A percentile compares a stretch with the other conserved stretches of the same genome.
These are phyloP conservation scores for Pandemis cinnamomeana DNA, from an alignment of 2,888 invertebrate species.

Conservation along the genomic window DNA sequence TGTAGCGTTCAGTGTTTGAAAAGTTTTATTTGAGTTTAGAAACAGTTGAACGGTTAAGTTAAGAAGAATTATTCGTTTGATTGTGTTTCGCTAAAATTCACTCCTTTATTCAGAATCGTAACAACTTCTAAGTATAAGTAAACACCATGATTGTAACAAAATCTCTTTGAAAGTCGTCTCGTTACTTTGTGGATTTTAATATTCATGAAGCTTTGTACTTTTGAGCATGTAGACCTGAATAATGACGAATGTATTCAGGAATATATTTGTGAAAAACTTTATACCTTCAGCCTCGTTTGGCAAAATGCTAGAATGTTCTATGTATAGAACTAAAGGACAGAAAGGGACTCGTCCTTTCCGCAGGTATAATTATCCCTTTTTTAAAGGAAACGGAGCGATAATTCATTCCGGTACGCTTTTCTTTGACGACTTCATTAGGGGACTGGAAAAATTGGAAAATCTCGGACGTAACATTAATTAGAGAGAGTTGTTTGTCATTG, in stretches of 20 bases:
- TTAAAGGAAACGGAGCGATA: slow-evolving; percentile 12
- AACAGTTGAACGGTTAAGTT: neutral
- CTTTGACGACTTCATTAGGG: slow-evolving; percentile 25
- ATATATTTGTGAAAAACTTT: neutral
- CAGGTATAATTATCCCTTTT: slow-evolving; percentile 32
- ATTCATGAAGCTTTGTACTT: no score
- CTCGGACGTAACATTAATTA: slow-evolving; percentile 18
- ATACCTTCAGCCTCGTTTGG: neutral
- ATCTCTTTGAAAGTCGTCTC: no score
- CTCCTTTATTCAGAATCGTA: neutral
- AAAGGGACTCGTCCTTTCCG: slow-evolving; percentile 1
- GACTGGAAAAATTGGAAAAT: slow-evolving; percentile 9
- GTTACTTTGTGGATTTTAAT: no score
- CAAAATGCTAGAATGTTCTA: neutral
- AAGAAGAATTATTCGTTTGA: neutral
- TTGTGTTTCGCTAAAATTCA: neutral
- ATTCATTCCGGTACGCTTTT: slow-evolving; percentile 11
- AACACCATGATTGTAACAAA: no score
- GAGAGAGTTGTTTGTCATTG: slow-evolving; percentile 16
- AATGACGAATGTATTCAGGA: neutral
- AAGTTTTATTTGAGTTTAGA: slow-evolving; percentile 8
- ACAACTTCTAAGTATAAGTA: no score
- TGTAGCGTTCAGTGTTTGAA: neutral
- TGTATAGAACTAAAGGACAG: neutral
- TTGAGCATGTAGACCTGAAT: no score